Conservation (phyloP, 1,140 invertebrate genomes). For the Carposina sasakii region DNA sequence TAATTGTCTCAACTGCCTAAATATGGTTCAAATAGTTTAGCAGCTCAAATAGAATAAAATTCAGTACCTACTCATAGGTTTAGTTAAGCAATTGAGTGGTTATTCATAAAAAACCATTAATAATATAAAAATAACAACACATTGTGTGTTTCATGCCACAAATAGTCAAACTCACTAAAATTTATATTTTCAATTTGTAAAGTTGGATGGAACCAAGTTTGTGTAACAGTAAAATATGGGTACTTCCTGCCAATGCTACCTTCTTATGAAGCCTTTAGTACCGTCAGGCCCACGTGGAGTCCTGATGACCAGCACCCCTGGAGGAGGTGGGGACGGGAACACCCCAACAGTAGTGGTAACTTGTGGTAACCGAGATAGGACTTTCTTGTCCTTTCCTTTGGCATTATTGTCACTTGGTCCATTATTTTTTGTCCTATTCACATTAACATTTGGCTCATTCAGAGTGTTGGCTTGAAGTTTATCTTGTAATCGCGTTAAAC, state of each 20-base stretch:
- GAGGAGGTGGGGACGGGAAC: conserved; percentile 61
- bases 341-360: conserved; percentile 42
- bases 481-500: conserved; percentile 55
- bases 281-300: conserved; percentile 73
- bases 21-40: too few species aligned
- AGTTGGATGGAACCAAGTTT: not conserved
- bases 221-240: not conserved
- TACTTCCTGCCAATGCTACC: conserved; percentile 65
- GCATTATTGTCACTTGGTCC: conserved; percentile 39
- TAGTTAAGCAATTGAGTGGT: too few species aligned
- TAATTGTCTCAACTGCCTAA: too few species aligned
- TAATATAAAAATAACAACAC: not conserved
- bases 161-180: not conserved
- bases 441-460: conserved; percentile 47
- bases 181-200: not conserved
- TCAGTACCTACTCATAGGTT: too few species aligned
- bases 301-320: conserved; percentile 70
- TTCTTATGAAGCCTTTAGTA: conserved; percentile 72
- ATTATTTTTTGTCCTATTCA: conserved; percentile 33
- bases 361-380: conserved; percentile 43
- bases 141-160: not conserved
- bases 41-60: too few species aligned
- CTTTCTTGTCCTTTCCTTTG: conserved; percentile 57
- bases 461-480: conserved; percentile 62
- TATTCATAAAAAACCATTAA: too few species aligned